A percentile compares a stretch with the other conserved stretches of the same genome.
Conservation (phyloP, 2,888 invertebrate genomes). For the Stenoptilia bipunctidactyla region DNA sequence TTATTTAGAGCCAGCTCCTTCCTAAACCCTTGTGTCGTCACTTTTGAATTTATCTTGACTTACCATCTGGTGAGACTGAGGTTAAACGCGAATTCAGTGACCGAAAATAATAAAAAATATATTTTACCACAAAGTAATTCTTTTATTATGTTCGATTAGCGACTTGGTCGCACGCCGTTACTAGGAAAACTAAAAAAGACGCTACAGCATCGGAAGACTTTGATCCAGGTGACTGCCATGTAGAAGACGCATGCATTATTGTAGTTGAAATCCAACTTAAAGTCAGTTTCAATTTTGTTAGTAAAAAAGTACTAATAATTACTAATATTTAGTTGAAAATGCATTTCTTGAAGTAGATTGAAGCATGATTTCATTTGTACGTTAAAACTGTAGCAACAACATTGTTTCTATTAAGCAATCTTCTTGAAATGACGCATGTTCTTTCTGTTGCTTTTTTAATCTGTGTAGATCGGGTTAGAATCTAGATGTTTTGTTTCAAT, state of each 20-base stretch:
- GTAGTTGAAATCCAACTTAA: conserved; percentile 2
- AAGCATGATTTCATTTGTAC: neutral
- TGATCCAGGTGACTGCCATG: conserved; percentile 32
- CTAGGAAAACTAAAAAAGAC: conserved; percentile 42
- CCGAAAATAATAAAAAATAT: too few species aligned
- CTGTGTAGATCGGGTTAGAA: too few species aligned
- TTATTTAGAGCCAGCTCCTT: too few species aligned
- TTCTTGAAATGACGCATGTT: too few species aligned
- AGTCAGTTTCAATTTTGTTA: neutral
- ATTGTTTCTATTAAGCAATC: too few species aligned
- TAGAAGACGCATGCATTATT: neutral
- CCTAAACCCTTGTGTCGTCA: conserved; percentile 7
- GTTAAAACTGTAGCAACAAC: too few species aligned
- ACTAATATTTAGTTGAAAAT: neutral
- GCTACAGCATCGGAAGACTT: conserved; percentile 30
- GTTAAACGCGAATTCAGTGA: too few species aligned
- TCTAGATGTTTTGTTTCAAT: too few species aligned
- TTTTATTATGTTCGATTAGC: conserved; percentile 24
- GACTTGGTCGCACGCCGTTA: conserved; percentile 46
- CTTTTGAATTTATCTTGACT: neutral
- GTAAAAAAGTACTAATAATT: neutral
- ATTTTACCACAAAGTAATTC: too few species aligned
- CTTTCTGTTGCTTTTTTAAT: too few species aligned
- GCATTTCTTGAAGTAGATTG: neutral
- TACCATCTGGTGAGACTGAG: too few species aligned